Evolutionary conservation across 1,140 invertebrate species (phyloP), one percentile per base, ranked within the genome.

Genomic region (Berghia stephanieae): DNA sequence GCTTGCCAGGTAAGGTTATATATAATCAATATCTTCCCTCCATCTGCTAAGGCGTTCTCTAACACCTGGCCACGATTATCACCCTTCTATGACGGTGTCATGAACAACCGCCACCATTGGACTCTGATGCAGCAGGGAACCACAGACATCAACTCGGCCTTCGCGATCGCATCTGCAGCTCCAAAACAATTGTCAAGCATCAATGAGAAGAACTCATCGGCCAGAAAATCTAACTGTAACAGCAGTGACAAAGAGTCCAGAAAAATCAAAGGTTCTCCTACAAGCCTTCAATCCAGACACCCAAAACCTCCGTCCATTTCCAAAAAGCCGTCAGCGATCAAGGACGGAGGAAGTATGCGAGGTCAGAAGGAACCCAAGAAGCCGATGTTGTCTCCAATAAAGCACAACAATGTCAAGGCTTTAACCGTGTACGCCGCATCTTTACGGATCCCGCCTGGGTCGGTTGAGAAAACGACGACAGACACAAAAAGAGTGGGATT

Each of bases 11-110:
- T n/a, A n/a, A 63, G 10, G 10, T 63, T 16, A 63, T 31, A 31
- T 63, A 27, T 27, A 10, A 60, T 68, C 5, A 68, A 31, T 36
- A 36, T 68, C 27, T 10, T 36, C 38, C 24, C 27, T 44, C 52
- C 44, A 57, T 76, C 67, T 90, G 91, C 84, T 1, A 88, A 98
- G 96, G 93, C 95, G 0, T 90, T 98, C n/a, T 93, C 95, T 0
- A 96, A 97, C 75, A 95, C 95, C 0, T 97, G 96, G 86, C 96
- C 96, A 0, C 96, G 95, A 94, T 94, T 98, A 60, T 91, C 93
- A 78, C 96, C 96, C 0, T 89, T 98, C 27, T 95, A 96, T 86
- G 92, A 95, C 72, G 96, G 96, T 0, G 96, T 95, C 0, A 80
- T 93, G 80, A 93, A 95, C 55, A 98, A 98, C 88, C 89, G 94